phyloP scores from a whole-genome alignment of 2,888 invertebrate species.

The Phoenoteleia sp. region DNA sequence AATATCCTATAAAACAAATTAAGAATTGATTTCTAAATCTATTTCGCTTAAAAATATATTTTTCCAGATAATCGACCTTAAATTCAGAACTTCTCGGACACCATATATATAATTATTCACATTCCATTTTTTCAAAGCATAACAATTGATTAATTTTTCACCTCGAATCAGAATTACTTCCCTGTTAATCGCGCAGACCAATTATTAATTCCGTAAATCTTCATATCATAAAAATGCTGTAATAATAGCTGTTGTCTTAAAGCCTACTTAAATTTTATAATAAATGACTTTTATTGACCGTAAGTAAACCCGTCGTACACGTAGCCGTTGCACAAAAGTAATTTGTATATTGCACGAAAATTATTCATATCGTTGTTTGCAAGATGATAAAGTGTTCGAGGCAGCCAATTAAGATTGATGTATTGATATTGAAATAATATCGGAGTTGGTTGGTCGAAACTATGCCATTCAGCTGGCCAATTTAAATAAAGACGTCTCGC shows the following conservation, averaged over 20 bases:
- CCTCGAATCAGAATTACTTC: background rate
- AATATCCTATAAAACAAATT: too few relatives aligned
- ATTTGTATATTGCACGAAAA: slow-evolving; percentile 12
- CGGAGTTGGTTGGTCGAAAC: slow-evolving; percentile 24
- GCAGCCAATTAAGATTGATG: slow-evolving; percentile 49
- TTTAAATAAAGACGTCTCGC: slow-evolving; percentile 73
- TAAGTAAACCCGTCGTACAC: background rate
- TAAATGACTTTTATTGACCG: slow-evolving; percentile 25
- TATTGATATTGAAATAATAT: slow-evolving; percentile 45
- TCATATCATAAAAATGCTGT: background rate
- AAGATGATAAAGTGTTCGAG: background rate
- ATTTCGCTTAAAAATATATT: too few relatives aligned
- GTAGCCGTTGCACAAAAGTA: background rate
- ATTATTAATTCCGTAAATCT: background rate
- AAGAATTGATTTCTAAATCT: too few relatives aligned
- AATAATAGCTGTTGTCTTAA: background rate
- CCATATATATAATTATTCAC: too few relatives aligned
- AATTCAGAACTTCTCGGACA: too few relatives aligned
- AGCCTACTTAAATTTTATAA: slow-evolving; percentile 4
- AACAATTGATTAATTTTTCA: too few relatives aligned
- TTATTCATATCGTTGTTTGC: background rate
- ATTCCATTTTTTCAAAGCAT: too few relatives aligned
- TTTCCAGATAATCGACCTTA: too few relatives aligned
- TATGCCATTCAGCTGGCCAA: slow-evolving; percentile 20
- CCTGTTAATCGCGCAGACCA: background rate